These are phyloP conservation scores for Drosophila infuscata DNA, from an alignment of 2,888 invertebrate species.

Conservation along the genomic window DNA sequence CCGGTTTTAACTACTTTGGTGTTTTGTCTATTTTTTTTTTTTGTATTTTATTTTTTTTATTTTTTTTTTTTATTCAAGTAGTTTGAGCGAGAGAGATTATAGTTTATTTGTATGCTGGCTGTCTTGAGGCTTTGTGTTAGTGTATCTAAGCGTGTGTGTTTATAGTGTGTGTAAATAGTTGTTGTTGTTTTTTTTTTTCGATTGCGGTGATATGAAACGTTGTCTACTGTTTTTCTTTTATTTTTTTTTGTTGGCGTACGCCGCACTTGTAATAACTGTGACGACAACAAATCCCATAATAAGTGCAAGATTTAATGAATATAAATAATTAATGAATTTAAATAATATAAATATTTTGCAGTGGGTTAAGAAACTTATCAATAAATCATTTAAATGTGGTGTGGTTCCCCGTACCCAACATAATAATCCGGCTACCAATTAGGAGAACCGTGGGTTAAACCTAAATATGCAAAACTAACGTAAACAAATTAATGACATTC, in stretches of 20 bases:
- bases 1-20: slow-evolving; percentile 44
- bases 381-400: background rate
- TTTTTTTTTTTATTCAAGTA: slow-evolving; percentile 30
- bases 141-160: background rate
- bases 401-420: background rate
- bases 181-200: background rate
- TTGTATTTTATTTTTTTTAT: background rate
- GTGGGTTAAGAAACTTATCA: background rate
- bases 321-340: too few relatives aligned
- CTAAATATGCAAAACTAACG: background rate
- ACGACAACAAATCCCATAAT: slow-evolving; percentile 17
- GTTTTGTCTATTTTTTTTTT: slow-evolving; percentile 8
- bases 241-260: slow-evolving; percentile 19
- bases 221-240: background rate
- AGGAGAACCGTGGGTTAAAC: background rate
- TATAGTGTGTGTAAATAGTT: slow-evolving; percentile 24
- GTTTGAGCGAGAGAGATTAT: slow-evolving; percentile 21
- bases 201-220: slow-evolving; percentile 22
- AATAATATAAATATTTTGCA: background rate
- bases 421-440: background rate
- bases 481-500: background rate
- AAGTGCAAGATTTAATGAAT: background rate
- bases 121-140: slow-evolving; percentile 31
- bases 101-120: slow-evolving; percentile 37
- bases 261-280: slow-evolving; percentile 32